Evolutionary conservation across 2,113 vertebrate species (phyloP), one percentile per base, ranked within the genome.

Genomic region (Paradoxurus hermaphroditus): DNA sequence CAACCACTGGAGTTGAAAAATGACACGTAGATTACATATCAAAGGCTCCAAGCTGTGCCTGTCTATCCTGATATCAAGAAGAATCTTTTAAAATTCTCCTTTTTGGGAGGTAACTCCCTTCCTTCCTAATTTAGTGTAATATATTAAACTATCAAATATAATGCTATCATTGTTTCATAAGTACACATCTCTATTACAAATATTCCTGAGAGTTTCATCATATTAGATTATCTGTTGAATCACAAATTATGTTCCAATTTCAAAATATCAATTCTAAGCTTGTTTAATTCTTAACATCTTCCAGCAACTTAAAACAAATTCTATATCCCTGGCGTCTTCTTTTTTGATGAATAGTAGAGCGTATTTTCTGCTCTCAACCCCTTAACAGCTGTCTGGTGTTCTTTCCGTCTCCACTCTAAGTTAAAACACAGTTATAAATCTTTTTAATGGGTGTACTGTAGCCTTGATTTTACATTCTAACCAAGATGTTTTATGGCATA

Each of bases 381-480:
- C 90, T 97, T 96, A 98, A 90, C 87, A 97, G 90, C 77, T 91
- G 90, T 82, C 93, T 97, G 68, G 62, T 95, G 91, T 87, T 96
- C 93, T 49, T 92, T 89, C 77, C 27, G 68, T 94, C 92, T 96
- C 78, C 39, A 59, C 72, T 96, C 18, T 63, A 91, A 89, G 90
- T 83, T 94, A 82, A 97, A 97, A 68, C 73, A 63, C 16, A 90
- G 96, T 87, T 95, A 97, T 98, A 97, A 97, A 98, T 98, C 93
- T 81, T 97, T 83, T 94, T 97, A 96, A 97, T 96, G 90, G 36
- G 70, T 78, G 70, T 90, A 73, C 84, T 81, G 29, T 96, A 96
- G 91, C 93, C 95, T 93, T 96, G 95, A 85, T 95, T 96, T 98
- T 84, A 96, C 5, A 15, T 73, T 77, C 65, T 88, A 97, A 94